phyloP scores from a whole-genome alignment of 2,797 vertebrate species.

The Acrossocheilus fasciatus region DNA sequence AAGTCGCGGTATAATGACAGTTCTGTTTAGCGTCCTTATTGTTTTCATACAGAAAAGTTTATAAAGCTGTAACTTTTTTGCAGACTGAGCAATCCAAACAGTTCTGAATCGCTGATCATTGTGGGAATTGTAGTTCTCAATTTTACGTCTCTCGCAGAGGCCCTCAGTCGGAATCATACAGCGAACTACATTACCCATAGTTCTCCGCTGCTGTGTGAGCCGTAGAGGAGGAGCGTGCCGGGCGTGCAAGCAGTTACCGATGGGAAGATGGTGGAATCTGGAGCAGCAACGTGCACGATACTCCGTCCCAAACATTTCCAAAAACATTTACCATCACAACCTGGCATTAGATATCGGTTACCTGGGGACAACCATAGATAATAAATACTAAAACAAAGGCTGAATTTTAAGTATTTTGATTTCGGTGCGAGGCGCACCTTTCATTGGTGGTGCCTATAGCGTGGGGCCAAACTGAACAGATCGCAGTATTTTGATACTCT shows the following conservation, averaged over 20 bases:
- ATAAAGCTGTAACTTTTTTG: constrained; percentile 18
- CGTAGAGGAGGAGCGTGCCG: constrained; percentile 61
- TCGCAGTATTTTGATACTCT: constrained; percentile 10
- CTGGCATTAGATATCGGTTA: constrained; percentile 76
- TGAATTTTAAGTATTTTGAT: constrained; percentile 26
- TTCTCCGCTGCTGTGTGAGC: background rate
- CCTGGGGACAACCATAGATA: constrained; percentile 82
- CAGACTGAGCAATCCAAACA: constrained; percentile 43
- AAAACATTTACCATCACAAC: constrained; percentile 72
- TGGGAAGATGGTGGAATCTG: constrained; percentile 84
- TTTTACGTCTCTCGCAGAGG: fast-evolving
- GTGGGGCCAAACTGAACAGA: constrained; percentile 55
- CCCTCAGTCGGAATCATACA: background rate
- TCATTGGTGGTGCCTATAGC: constrained; percentile 52
- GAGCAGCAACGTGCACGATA: constrained; percentile 75
- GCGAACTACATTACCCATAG: constrained; percentile 63
- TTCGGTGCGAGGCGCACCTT: constrained; percentile 24
- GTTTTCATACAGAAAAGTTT: constrained; percentile 3
- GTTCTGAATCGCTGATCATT: constrained; percentile 44
- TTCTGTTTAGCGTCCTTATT: background rate
- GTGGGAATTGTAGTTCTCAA: constrained; percentile 50
- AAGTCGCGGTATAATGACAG: background rate
- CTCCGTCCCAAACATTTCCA: constrained; percentile 77
- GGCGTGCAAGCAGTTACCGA: constrained; percentile 65
- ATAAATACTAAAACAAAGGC: constrained; percentile 60